phyloP scores from a whole-genome alignment of 2,888 invertebrate species.

The Meiosimyza decipiens region DNA sequence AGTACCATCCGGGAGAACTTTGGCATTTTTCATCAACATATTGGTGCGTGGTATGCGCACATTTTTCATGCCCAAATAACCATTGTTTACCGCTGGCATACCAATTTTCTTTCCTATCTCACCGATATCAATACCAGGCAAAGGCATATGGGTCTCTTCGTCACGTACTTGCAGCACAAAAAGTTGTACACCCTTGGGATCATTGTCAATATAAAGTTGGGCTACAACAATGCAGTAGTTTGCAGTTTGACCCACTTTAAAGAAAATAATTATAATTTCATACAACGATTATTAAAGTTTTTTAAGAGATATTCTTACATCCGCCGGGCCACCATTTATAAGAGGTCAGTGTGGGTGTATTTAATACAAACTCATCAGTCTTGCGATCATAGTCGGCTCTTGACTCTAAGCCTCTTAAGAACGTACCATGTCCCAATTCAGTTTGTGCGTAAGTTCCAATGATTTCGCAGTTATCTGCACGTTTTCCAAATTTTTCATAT shows the following conservation, averaged over 20 bases:
- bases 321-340: constrained; percentile 97
- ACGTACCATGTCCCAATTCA: constrained; percentile 93
- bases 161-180: constrained; percentile 91
- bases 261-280: neutral
- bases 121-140: constrained; percentile 87
- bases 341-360: constrained; percentile 86
- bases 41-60: constrained; percentile 87
- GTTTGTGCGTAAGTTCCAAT: constrained; percentile 96
- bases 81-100: constrained; percentile 90
- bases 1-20: constrained; percentile 90
- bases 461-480: constrained; percentile 81
- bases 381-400: constrained; percentile 80
- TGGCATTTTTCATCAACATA: constrained; percentile 91
- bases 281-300: neutral
- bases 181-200: constrained; percentile 87
- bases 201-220: constrained; percentile 82
- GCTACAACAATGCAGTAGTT: constrained; percentile 93
- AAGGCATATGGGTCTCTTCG: constrained; percentile 84
- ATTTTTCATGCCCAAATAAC: constrained; percentile 86
- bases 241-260: constrained; percentile 86
- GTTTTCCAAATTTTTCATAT: constrained; percentile 84
- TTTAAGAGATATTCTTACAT: constrained; percentile 71
- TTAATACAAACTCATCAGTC: constrained; percentile 84
- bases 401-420: constrained; percentile 87
- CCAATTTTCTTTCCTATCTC: constrained; percentile 94